Evolutionary conservation across 2,797 vertebrate genomes (phyloP).

Genomic region (Petrocephalus schoutedeni): DNA sequence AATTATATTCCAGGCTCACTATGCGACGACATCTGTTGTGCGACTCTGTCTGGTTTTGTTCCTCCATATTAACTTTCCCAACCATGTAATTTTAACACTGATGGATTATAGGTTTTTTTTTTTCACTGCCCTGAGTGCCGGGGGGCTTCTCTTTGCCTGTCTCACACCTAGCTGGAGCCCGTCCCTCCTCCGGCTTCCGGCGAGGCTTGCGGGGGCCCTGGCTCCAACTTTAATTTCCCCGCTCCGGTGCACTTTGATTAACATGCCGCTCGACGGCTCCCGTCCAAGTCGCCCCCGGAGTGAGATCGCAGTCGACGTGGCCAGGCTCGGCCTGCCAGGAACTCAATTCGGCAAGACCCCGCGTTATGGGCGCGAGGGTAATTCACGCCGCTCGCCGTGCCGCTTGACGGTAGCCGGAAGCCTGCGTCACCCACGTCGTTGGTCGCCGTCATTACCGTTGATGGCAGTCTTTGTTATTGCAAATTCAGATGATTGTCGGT

Average conservation of each 20-base stretch:
- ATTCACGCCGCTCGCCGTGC: neutral
- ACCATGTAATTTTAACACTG: neutral
- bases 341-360: neutral
- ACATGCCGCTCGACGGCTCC: neutral
- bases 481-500: neutral
- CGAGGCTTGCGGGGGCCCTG: neutral
- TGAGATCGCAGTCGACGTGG: neutral
- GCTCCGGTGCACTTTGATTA: conserved; percentile 14
- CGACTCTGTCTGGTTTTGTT: neutral
- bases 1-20: neutral
- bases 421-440: neutral
- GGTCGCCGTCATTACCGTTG: neutral
- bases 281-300: neutral
- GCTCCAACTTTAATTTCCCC: neutral
- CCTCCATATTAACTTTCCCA: neutral
- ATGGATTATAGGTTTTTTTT: neutral
- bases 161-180: neutral
- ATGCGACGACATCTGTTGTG: neutral
- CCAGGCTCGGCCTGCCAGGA: neutral
- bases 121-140: neutral
- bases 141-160: neutral
- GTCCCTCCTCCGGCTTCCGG: neutral
- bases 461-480: neutral
- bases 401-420: neutral
- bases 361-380: neutral